Evolutionary conservation across 2,888 invertebrate species (phyloP).

Genomic region (Agrotis exclamationis): DNA sequence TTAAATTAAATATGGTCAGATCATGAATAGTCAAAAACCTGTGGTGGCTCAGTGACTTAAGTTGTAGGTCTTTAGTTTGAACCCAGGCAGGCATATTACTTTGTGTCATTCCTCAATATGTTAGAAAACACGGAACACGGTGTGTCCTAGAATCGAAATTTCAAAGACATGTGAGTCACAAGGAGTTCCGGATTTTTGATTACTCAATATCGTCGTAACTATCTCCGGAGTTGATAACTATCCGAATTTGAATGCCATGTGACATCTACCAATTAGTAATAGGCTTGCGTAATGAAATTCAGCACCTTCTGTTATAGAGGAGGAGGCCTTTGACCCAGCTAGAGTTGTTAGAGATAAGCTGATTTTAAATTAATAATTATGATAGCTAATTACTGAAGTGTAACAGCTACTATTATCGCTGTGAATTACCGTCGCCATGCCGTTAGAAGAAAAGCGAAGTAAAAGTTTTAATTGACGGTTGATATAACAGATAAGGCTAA

Average conservation of each 20-base stretch:
- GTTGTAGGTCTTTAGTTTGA: background rate
- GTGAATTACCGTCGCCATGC: conserved; percentile 41
- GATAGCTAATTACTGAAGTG: conserved; percentile 25
- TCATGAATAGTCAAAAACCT: conserved; percentile 1
- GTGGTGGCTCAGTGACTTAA: background rate
- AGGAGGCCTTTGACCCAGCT: background rate
- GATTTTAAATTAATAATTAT: background rate
- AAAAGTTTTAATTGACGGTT: conserved; percentile 74
- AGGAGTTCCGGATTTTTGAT: no score
- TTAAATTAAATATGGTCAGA: conserved; percentile 24
- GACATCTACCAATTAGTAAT: background rate
- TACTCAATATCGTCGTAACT: no score
- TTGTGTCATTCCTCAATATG: no score
- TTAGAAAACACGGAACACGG: no score
- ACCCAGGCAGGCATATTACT: background rate
- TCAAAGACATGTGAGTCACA: no score
- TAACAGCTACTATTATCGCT: conserved; percentile 16
- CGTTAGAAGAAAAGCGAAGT: conserved; percentile 67
- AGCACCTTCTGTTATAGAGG: background rate
- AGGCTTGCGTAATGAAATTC: background rate
- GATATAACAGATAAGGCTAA: conserved; percentile 65
- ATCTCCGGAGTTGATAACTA: no score
- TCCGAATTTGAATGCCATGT: no score
- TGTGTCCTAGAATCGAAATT: no score
- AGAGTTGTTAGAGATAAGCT: background rate